These are phyloP conservation scores for Sander lucioperca DNA, from an alignment of 2,113 vertebrate species.

Conservation along the genomic window DNA sequence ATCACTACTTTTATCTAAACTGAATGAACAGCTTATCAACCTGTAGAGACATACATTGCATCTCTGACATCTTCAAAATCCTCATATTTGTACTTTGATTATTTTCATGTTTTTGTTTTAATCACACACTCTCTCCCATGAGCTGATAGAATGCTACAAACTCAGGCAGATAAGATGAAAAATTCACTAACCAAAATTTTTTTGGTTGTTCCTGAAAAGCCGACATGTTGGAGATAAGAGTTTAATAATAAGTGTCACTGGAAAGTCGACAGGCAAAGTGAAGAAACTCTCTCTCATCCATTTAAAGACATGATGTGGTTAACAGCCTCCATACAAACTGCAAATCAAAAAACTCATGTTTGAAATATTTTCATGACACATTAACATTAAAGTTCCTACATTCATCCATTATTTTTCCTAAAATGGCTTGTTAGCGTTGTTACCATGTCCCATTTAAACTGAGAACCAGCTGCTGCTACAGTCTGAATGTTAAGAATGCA, in stretches of 20 bases:
- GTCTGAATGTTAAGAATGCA: slow-evolving; percentile 26
- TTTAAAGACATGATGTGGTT: slow-evolving; percentile 11
- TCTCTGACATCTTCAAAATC: not conserved
- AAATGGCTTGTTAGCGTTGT: slow-evolving; percentile 39
- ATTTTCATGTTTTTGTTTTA: not conserved
- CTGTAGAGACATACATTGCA: not conserved
- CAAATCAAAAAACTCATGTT: slow-evolving; percentile 24
- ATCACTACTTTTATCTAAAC: not conserved
- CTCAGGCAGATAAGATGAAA: not conserved
- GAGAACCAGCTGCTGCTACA: slow-evolving; percentile 25
- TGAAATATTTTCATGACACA: slow-evolving; percentile 29
- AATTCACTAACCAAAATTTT: not conserved
- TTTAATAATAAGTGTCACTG: not conserved
- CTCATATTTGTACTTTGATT: not conserved
- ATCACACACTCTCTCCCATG: not conserved
- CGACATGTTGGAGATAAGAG: not conserved
- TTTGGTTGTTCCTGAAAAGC: slow-evolving; percentile 18
- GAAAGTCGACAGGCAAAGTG: not conserved
- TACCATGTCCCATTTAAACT: slow-evolving; percentile 28
- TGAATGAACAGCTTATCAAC: not conserved
- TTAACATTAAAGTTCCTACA: not conserved
- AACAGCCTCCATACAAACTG: slow-evolving; percentile 1
- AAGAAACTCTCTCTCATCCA: not conserved
- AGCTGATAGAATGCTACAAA: not conserved
- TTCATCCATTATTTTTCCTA: slow-evolving; percentile 22